These are phyloP conservation scores for Potamarius usumacintae DNA, from an alignment of 2,113 vertebrate species.

Conservation along the genomic window DNA sequence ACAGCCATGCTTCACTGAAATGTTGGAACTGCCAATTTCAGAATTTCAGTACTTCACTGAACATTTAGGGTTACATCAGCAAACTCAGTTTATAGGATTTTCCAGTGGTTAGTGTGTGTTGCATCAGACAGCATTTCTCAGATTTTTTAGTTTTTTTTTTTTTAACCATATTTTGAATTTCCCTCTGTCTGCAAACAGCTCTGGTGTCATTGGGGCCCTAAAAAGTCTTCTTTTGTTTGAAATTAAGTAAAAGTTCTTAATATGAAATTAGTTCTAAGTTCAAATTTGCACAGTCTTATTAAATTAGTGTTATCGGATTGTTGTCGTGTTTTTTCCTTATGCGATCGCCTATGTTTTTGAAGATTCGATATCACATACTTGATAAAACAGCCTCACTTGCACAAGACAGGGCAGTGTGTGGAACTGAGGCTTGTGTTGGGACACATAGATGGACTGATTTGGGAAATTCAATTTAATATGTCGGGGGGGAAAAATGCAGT, in stretches of 20 bases:
- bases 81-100: slow-evolving; percentile 53
- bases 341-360: neutral
- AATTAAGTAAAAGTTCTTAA: neutral
- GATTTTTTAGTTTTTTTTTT: slow-evolving; percentile 36
- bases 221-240: slow-evolving; percentile 10
- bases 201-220: neutral
- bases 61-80: slow-evolving; percentile 52
- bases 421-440: neutral
- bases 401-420: neutral
- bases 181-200: neutral
- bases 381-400: neutral
- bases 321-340: neutral
- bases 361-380: neutral
- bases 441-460: neutral
- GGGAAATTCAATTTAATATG: neutral
- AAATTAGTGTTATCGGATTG: neutral
- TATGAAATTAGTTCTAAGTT: neutral
- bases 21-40: slow-evolving; percentile 58
- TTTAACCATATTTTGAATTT: slow-evolving; percentile 25
- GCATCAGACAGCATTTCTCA: slow-evolving; percentile 49
- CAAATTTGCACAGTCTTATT: neutral
- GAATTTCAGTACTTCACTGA: slow-evolving; percentile 59
- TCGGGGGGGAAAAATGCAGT: neutral
- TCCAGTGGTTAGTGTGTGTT: slow-evolving; percentile 49
- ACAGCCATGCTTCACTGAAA: slow-evolving; percentile 56